Evolutionary conservation across 2,113 vertebrate species (phyloP), one percentile per base, ranked within the genome.

Genomic region (Gadus macrocephalus): DNA sequence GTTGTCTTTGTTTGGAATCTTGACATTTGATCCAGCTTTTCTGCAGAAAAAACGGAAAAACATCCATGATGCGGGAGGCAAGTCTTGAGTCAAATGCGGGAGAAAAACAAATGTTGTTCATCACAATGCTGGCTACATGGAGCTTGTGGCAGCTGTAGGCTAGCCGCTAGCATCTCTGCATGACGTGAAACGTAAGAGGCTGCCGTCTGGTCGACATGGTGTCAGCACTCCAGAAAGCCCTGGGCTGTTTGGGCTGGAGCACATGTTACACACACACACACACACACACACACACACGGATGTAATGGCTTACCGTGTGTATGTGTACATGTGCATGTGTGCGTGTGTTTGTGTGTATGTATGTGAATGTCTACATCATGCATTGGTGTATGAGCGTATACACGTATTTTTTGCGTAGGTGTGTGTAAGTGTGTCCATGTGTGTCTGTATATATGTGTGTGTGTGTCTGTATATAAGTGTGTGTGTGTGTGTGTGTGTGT

Each of bases 191-290:
- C 82, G 77, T 84, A 77, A 88, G 85, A 86, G 80, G 79, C 81
- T 79, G 80, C 77, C 73, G 64, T 72, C 79, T 82, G 79, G 82
- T 59, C 12, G 15, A 28, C 20, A 15, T 19, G 15, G 80, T 86
- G 78, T 82, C 80, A 86, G 64, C 79, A 80, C 63, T 83, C 86
- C 81, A 87, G 81, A 91, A 91, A 84, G 69, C 71, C 75, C 78
- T 77, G 70, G 70, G 79, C 85, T 70, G 84, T 78, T 81, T 79
- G 82, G 87, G 79, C 69, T 27, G 71, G 66, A 72, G 81, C 80
- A 81, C 22, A 73, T 82, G 76, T 74, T 86, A 80, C 83, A 72
- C 67, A 3, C 20, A 80, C 64, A 65, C 55, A 68, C 78, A 70
- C 78, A 73, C 66, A 53, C 5, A 25, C n/a, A 20, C 20, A 20